phyloP scores from a whole-genome alignment of 2,797 vertebrate genomes.

The Aplochiton taeniatus region DNA sequence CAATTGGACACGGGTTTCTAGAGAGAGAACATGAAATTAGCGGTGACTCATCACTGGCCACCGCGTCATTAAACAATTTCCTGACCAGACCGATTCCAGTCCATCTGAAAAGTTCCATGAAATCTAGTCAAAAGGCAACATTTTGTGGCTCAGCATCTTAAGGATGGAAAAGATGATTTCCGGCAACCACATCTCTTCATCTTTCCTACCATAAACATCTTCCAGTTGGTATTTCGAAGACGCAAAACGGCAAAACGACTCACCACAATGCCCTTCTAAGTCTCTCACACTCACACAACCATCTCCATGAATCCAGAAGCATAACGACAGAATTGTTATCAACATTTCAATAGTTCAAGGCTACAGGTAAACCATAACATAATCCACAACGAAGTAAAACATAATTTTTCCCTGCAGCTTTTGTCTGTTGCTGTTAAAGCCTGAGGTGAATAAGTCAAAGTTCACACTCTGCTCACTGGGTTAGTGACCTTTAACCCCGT shows the following conservation, averaged over 20 bases:
- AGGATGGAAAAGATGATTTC: conserved; percentile 54
- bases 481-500: neutral
- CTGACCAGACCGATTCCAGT: conserved; percentile 72
- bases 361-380: too few species aligned
- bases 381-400: conserved; percentile 19
- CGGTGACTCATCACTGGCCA: conserved; percentile 72
- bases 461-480: conserved; percentile 16
- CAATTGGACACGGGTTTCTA: conserved; percentile 59
- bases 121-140: conserved; percentile 65
- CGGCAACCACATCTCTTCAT: conserved; percentile 34
- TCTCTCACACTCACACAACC: too few species aligned
- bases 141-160: conserved; percentile 49
- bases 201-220: conserved; percentile 25
- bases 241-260: conserved; percentile 20
- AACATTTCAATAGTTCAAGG: too few species aligned
- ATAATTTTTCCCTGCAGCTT: conserved; percentile 36
- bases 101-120: conserved; percentile 72
- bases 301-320: too few species aligned
- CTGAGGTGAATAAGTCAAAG: conserved; percentile 21
- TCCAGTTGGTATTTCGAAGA: conserved; percentile 6
- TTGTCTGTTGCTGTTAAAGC: conserved; percentile 29
- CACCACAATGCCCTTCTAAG: too few species aligned
- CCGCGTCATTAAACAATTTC: conserved; percentile 76
- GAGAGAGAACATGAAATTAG: conserved; percentile 77
- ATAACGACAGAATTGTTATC: too few species aligned